phyloP scores from a whole-genome alignment of 92 coral and sea anemone species.

The Hydrozoanthus gracilis region DNA sequence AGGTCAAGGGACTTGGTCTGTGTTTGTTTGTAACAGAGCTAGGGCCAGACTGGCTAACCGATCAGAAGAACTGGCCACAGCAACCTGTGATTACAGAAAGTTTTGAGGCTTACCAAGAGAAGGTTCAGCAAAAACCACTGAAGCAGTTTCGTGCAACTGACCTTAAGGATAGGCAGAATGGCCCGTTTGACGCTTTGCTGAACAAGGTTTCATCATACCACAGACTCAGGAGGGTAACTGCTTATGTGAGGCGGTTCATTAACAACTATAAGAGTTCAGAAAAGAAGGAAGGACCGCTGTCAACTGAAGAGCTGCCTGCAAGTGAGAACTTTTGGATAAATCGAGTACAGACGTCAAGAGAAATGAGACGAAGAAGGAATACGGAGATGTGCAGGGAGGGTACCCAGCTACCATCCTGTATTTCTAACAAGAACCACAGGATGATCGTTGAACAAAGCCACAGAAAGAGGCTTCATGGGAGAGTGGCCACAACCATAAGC shows the following conservation, averaged over 20 bases:
- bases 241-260: constrained; percentile 53
- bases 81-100: constrained; percentile 61
- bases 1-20: constrained; percentile 58
- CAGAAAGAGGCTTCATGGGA: constrained; percentile 67
- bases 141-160: constrained; percentile 64
- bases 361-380: constrained; percentile 37
- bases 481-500: constrained; percentile 65
- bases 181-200: not conserved
- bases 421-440: constrained; percentile 52
- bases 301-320: constrained; percentile 42
- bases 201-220: constrained; percentile 16
- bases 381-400: constrained; percentile 59
- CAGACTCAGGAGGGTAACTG: constrained; percentile 61
- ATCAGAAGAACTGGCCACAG: constrained; percentile 48
- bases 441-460: constrained; percentile 58
- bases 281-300: constrained; percentile 49
- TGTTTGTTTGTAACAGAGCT: constrained; percentile 56
- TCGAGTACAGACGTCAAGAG: constrained; percentile 30
- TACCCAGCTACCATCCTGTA: constrained; percentile 53
- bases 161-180: constrained; percentile 43
- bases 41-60: constrained; percentile 62
- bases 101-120: constrained; percentile 48
- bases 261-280: constrained; percentile 47
- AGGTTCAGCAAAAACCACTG: constrained; percentile 33
- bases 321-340: constrained; percentile 33